phyloP scores from a whole-genome alignment of 2,888 invertebrate genomes.

The Caenorhabditis virilis region DNA sequence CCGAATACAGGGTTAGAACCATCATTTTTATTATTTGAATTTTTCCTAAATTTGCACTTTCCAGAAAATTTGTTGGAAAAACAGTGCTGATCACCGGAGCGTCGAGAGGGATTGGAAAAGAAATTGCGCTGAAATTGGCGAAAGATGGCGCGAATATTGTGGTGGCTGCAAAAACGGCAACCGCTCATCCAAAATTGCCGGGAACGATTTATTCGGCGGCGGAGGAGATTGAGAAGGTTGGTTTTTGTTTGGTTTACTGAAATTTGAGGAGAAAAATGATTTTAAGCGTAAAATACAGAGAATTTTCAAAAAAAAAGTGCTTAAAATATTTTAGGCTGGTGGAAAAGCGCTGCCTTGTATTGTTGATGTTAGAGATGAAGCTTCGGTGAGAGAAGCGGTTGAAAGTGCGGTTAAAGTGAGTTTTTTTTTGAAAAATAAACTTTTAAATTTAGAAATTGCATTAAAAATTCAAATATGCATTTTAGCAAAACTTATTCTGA shows the following conservation, averaged over 20 bases:
- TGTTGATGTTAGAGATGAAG: constrained; percentile 85
- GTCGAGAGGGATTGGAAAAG: constrained; percentile 53
- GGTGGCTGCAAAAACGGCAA: constrained; percentile 87
- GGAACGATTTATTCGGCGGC: constrained; percentile 90
- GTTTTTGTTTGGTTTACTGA: too few relatives aligned
- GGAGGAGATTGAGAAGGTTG: constrained; percentile 78
- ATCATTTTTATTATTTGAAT: too few relatives aligned
- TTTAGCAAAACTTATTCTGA: too few relatives aligned
- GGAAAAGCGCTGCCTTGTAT: constrained; percentile 73
- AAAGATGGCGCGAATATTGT: constrained; percentile 87
- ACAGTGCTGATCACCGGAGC: constrained; percentile 51
- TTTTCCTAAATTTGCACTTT: constrained; percentile 7
- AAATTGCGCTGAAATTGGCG: constrained; percentile 48
- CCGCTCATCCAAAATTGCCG: constrained; percentile 86
- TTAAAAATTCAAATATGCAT: too few relatives aligned
- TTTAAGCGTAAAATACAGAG: too few relatives aligned
- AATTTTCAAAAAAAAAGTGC: too few relatives aligned
- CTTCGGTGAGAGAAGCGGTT: constrained; percentile 73
- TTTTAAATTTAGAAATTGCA: too few relatives aligned
- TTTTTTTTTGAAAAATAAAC: constrained; percentile 4
- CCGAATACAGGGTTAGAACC: too few relatives aligned
- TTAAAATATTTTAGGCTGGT: too few relatives aligned
- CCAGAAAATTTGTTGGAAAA: constrained; percentile 47
- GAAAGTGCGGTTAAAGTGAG: constrained; percentile 60
- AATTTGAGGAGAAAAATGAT: too few relatives aligned